Conservation (phyloP, 2,113 vertebrate genomes). For the Myanophis thanlyinensis region DNA sequence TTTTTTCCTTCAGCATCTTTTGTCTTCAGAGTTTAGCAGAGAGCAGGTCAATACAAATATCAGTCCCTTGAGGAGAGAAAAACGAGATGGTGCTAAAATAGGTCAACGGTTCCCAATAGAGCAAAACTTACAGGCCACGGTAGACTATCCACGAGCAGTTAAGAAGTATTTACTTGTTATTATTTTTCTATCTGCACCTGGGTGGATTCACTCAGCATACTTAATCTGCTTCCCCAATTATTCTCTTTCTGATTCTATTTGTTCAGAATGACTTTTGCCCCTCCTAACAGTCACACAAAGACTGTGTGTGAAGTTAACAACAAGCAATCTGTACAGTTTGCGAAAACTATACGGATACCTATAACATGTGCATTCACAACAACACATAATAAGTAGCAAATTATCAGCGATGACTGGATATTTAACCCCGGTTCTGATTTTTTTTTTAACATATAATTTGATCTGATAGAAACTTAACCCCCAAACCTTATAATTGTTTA, state of each 20-base stretch:
- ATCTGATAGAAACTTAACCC: not conserved
- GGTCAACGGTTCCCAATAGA: not conserved
- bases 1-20: slow-evolving; percentile 46
- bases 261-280: not conserved
- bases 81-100: not conserved
- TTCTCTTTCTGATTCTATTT: not conserved
- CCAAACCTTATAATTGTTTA: not conserved
- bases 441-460: not conserved
- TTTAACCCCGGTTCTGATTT: not conserved
- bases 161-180: not conserved
- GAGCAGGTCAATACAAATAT: slow-evolving; percentile 32
- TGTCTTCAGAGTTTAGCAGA: slow-evolving; percentile 14
- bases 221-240: not conserved
- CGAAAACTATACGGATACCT: not conserved
- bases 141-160: slow-evolving; percentile 19
- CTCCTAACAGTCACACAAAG: not conserved
- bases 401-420: not conserved
- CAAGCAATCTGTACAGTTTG: not conserved
- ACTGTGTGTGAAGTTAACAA: not conserved
- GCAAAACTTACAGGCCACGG: slow-evolving; percentile 30
- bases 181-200: not conserved
- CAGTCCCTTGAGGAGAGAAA: slow-evolving; percentile 10
- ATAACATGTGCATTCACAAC: too few relatives aligned
- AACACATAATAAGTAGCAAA: not conserved
- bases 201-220: not conserved